These are phyloP conservation scores for Plebejus argus DNA, from an alignment of 2,888 invertebrate genomes.

Conservation along the genomic window DNA sequence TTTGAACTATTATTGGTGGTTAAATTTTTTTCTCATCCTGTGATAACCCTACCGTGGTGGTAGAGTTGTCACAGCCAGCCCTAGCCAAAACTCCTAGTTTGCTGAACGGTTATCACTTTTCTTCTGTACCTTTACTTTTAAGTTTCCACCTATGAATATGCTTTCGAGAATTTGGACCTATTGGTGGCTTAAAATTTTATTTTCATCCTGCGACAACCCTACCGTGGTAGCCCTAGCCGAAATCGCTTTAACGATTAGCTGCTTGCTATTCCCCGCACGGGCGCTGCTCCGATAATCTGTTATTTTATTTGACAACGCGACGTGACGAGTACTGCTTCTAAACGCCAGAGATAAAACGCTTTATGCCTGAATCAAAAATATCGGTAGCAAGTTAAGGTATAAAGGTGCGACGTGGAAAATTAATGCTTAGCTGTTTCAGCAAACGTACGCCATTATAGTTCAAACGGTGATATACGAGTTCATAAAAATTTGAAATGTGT, in stretches of 20 bases:
- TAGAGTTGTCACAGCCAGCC: too few relatives aligned
- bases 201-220: not conserved
- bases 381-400: conserved; percentile 7
- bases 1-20: too few relatives aligned
- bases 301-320: conserved; percentile 61
- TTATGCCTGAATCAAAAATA: conserved; percentile 33
- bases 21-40: too few relatives aligned
- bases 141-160: too few relatives aligned
- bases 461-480: too few relatives aligned
- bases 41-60: too few relatives aligned
- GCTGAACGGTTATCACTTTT: too few relatives aligned
- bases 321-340: conserved; percentile 57
- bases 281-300: conserved; percentile 59
- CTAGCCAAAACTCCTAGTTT: too few relatives aligned
- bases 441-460: not conserved
- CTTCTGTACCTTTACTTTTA: too few relatives aligned
- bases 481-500: too few relatives aligned
- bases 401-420: not conserved
- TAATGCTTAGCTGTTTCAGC: not conserved
- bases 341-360: conserved; percentile 44
- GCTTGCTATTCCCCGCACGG: conserved; percentile 58
- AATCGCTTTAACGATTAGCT: conserved; percentile 54
- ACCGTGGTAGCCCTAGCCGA: conserved; percentile 38
- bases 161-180: too few relatives aligned
- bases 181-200: not conserved